Conservation (phyloP, 1,140 invertebrate genomes). For the Ditylenchus dipsaci region DNA sequence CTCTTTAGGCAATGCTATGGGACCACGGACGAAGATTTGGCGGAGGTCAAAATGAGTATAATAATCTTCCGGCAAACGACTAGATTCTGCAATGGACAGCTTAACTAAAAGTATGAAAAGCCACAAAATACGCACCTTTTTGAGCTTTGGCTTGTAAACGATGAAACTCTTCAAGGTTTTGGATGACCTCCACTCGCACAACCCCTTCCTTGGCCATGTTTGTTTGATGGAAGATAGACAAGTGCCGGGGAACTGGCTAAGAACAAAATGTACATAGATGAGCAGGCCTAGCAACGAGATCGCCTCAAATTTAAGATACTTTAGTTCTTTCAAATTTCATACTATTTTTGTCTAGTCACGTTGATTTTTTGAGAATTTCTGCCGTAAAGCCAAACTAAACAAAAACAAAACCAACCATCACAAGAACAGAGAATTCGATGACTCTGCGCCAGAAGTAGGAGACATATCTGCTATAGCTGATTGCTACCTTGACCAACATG, state of each 20-base stretch:
- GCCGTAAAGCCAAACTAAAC: neutral
- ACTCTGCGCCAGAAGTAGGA: constrained; percentile 77
- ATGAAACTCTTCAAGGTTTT: constrained; percentile 19
- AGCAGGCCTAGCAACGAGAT: constrained; percentile 81
- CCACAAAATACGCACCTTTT: constrained; percentile 7
- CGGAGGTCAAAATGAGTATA: neutral
- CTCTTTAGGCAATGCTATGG: constrained; percentile 13
- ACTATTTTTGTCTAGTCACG: no score
- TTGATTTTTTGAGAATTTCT: no score
- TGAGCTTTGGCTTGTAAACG: constrained; percentile 13
- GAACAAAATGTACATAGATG: constrained; percentile 87
- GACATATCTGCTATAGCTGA: constrained; percentile 82
- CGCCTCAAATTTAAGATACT: constrained; percentile 66
- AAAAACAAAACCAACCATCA: constrained; percentile 25
- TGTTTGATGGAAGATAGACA: constrained; percentile 83
- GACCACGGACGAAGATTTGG: constrained; percentile 25
- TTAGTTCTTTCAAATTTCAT: no score
- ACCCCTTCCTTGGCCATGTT: constrained; percentile 89
- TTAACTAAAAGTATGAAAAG: no score
- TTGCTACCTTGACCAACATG: constrained; percentile 81
- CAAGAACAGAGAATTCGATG: constrained; percentile 81
- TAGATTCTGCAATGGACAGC: neutral
- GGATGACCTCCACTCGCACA: constrained; percentile 76
- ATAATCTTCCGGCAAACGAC: neutral
- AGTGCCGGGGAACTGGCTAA: constrained; percentile 83